Evolutionary conservation across 2,797 vertebrate genomes (phyloP).

Genomic region (Streptopelia turtur): DNA sequence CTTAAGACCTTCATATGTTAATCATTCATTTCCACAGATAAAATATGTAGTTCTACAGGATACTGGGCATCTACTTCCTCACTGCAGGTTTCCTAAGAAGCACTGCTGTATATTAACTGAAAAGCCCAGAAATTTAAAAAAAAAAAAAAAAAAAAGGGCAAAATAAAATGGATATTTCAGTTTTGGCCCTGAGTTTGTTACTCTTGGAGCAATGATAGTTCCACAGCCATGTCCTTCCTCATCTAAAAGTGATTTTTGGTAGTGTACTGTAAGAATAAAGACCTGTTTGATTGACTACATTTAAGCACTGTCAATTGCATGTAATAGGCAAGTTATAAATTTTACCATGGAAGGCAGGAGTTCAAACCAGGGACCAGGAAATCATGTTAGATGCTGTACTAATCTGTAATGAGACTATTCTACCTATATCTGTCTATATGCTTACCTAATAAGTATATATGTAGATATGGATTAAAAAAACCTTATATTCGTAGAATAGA

Average conservation of each 20-base stretch:
- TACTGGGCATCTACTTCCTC: not conserved
- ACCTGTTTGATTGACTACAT: not conserved
- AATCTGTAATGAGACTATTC: not conserved
- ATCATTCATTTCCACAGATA: not conserved
- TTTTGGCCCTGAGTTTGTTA: not conserved
- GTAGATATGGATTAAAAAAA: accelerated
- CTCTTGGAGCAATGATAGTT: not conserved
- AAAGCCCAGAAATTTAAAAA: not conserved
- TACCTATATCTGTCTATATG: not conserved
- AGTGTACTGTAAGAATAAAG: not conserved
- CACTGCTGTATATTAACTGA: not conserved
- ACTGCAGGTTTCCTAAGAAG: not conserved
- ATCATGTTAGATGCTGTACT: not conserved
- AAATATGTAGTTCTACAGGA: not conserved
- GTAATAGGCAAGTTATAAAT: not conserved
- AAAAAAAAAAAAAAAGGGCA: not conserved
- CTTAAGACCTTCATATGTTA: not conserved
- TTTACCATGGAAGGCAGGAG: not conserved
- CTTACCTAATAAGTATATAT: not conserved
- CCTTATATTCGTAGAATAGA: not conserved
- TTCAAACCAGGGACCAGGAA: not conserved
- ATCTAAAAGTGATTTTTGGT: not conserved
- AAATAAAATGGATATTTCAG: not conserved
- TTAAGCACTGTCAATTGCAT: not conserved
- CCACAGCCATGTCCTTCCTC: not conserved